Conservation (phyloP, 2,888 invertebrate species). For the Zhuqinia jingwanae region DNA sequence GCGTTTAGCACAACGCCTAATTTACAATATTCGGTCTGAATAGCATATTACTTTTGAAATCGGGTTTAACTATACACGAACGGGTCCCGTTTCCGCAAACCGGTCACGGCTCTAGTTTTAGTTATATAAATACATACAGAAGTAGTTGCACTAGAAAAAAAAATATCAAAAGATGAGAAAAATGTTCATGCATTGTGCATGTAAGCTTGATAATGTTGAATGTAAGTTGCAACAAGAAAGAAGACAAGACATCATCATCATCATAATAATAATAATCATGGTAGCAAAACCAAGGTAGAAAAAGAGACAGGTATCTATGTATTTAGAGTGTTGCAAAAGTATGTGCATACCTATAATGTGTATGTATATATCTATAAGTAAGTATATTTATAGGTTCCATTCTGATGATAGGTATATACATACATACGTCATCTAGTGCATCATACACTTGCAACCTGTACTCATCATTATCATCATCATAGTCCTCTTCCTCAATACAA, state of each 20-base stretch:
- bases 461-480: too few species aligned
- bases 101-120: too few species aligned
- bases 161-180: background rate
- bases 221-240: background rate
- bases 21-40: background rate
- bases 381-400: too few species aligned
- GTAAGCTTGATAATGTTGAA: background rate
- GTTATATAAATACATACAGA: background rate
- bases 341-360: too few species aligned
- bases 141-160: background rate
- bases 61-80: too few species aligned
- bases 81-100: too few species aligned
- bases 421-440: too few species aligned
- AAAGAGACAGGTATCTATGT: background rate
- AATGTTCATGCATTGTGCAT: background rate
- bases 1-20: background rate
- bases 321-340: background rate
- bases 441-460: too few species aligned
- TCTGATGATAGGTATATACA: too few species aligned
- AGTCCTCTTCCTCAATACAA: too few species aligned
- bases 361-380: too few species aligned
- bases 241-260: conserved; percentile 24
- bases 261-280: background rate
- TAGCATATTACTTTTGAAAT: background rate
- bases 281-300: background rate